Base-by-base conservation (phyloP, 1,140 invertebrate species). In the Drosophila sproati region DNA sequence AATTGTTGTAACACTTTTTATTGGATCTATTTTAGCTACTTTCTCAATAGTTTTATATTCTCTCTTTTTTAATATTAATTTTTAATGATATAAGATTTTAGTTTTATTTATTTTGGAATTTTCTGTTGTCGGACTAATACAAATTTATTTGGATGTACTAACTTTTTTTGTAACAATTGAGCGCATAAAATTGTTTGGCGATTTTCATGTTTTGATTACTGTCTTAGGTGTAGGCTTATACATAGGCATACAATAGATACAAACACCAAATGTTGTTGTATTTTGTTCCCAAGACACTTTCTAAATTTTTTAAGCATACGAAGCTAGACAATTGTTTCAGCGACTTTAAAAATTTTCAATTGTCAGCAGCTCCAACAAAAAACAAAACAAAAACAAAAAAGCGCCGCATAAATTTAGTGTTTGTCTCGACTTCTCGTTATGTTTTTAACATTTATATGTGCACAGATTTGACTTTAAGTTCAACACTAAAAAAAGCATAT, bases 401-500 rank as follows among this genome's bases (percentile, higher is more conserved):
- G 72, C 72, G 56, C 56, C 56, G 51, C 56, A 48, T 60, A 37
- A 61, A 69, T 63, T 12, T 63, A 37, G 43, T 37, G 4, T 51
- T 43, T 60, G n/a, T 45, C 34, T 61, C 35, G 79, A 87, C 70
- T 76, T 69, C 47, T 75, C 57, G 55, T 72, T 72, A 89, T 83
- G 77, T 88, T 88, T 88, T 83, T 54, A 87, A 87, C 83, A 87
- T 83, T 87, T 87, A 88, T 87, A 88, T 88, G 83, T 88, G 83
- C 85, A 88, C 85, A 88, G 81, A 85, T 89, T 83, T 89, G 85
- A 89, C 86, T 89, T 89, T 85, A 90, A 78, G 69, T 85, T 83
- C 74, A 78, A 85, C 74, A 85, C 86, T 81, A 86, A 81, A 81
- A 77, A 90, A 89, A 89, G 78, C 81, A 88, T 83, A 87, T 89